These are phyloP conservation scores for Chrysochloris asiatica DNA, from an alignment of 2,113 vertebrate species.

Conservation along the genomic window DNA sequence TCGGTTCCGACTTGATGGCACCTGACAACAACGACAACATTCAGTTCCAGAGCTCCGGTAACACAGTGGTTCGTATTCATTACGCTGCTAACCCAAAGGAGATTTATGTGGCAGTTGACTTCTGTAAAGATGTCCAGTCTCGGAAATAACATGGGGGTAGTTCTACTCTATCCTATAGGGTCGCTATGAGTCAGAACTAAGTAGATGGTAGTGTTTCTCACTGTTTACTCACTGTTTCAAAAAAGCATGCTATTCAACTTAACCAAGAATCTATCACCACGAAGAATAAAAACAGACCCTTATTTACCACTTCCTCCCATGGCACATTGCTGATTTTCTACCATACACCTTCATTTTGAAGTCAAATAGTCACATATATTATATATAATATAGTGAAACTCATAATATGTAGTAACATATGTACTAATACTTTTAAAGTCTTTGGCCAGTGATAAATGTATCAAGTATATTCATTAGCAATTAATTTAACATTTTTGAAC, in stretches of 20 bases:
- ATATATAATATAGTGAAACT: slow-evolving; percentile 46
- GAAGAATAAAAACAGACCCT: slow-evolving; percentile 45
- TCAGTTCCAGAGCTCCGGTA: slow-evolving; percentile 41
- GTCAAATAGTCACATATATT: neutral
- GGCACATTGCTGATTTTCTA: slow-evolving; percentile 39
- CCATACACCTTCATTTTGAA: slow-evolving; percentile 14
- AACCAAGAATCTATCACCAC: slow-evolving; percentile 45
- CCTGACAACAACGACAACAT: too few relatives aligned
- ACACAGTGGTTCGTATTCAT: neutral
- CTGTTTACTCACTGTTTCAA: slow-evolving; percentile 30
- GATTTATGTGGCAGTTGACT: neutral
- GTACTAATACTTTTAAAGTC: slow-evolving; percentile 4
- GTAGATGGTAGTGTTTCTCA: neutral
- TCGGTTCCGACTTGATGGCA: too few relatives aligned
- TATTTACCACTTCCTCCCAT: neutral
- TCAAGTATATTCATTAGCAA: slow-evolving; percentile 17
- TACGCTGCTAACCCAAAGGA: neutral
- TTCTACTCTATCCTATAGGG: neutral
- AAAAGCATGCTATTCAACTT: slow-evolving; percentile 46
- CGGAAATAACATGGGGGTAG: neutral
- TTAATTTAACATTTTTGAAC: slow-evolving; percentile 31
- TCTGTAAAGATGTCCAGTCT: neutral
- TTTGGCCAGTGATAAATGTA: slow-evolving; percentile 9
- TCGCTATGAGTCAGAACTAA: neutral
- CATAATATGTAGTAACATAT: slow-evolving; percentile 5